phyloP scores from a whole-genome alignment of 1,140 invertebrate genomes.

The Mamestra configurata region DNA sequence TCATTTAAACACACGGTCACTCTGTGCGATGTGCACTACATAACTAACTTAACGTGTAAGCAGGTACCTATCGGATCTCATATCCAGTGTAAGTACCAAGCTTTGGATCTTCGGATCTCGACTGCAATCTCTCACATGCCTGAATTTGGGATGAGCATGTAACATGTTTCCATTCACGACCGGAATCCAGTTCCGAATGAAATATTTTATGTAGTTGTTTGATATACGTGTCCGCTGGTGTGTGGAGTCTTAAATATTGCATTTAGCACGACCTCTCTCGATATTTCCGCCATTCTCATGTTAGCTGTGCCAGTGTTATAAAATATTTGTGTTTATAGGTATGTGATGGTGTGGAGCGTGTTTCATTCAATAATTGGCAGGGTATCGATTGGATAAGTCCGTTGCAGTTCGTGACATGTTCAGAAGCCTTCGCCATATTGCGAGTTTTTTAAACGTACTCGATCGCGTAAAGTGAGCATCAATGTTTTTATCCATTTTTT shows the following conservation, averaged over 20 bases:
- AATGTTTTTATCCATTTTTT: too few relatives aligned
- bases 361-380: neutral
- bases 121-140: neutral
- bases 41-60: too few relatives aligned
- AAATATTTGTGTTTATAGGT: neutral
- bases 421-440: too few relatives aligned
- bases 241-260: neutral
- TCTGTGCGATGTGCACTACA: too few relatives aligned
- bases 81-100: constrained; percentile 92
- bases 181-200: constrained; percentile 3
- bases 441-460: too few relatives aligned
- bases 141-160: constrained; percentile 24
- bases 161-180: neutral
- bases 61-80: constrained; percentile 78
- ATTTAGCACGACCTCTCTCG: neutral
- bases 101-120: neutral
- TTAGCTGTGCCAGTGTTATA: neutral
- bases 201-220: constrained; percentile 25
- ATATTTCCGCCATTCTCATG: neutral
- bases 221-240: neutral
- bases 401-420: too few relatives aligned
- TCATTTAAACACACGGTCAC: too few relatives aligned
- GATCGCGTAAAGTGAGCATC: too few relatives aligned
- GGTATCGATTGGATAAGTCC: too few relatives aligned
- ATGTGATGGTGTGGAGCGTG: neutral